Evolutionary conservation across 2,888 invertebrate species (phyloP), one percentile per base, ranked within the genome.

Genomic region (Trimorus sp.): DNA sequence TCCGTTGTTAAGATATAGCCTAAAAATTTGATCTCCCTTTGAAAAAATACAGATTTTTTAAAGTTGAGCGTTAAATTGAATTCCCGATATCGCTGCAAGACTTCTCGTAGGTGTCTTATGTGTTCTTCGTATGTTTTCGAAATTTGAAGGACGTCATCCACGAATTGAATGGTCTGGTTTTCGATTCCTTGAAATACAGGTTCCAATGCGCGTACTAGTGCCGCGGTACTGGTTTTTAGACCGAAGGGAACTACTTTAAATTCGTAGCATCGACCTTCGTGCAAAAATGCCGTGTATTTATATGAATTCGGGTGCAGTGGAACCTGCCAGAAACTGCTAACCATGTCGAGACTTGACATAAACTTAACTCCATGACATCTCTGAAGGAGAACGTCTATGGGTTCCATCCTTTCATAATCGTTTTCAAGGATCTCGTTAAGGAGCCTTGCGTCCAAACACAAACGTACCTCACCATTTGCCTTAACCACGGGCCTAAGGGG

Each of bases 41-140:
- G 11, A 48, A 48, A 7, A n/a, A 48, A 48, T 5, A 14, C 45
- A 12, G 49, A 66, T 40, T 68, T 68, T 7, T 56, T 9, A 16
- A 56, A 68, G 38, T 68, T 68, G 9, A 54, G 5, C 7, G 53
- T 66, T 6, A 66, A 4, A 40, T 66, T 53, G n/a, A 38, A 1
- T 45, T 56, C 5, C n/a, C n/a, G n/a, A n/a, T n/a, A n/a, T n/a
- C n/a, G n/a, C n/a, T n/a, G n/a, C n/a, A n/a, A n/a, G n/a, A 36
- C 36, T 1, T 45, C n/a, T 26, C 49, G 12, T 48, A 62, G 36
- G 12, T 48, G 26, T 1, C 14, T 11, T 9, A 66, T 16, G 40
- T 66, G 66, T n/a, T 66, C 54, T 1, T 66, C 53, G 12, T 54
- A 40, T n/a, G n/a, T n/a, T n/a, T n/a, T n/a, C n/a, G n/a, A n/a